Conservation (phyloP, 2,113 vertebrate species). For the Ailurus styani region DNA sequence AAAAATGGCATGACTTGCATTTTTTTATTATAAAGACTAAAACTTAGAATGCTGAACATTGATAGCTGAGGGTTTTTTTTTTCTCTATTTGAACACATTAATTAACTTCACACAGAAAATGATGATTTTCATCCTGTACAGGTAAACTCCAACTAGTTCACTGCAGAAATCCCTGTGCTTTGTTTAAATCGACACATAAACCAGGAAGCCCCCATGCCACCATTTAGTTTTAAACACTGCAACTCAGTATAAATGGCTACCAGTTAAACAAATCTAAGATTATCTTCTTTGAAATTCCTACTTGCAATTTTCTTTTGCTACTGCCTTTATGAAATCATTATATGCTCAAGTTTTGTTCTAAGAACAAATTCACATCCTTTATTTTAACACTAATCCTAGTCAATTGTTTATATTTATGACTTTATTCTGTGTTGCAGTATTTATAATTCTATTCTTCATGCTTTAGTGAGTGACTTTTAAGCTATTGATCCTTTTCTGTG, state of each 20-base stretch:
- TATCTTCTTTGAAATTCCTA: neutral
- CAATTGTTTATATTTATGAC: neutral
- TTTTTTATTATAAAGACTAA: neutral
- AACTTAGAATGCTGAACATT: neutral
- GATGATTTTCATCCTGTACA: neutral
- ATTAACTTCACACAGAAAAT: neutral
- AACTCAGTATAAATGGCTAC: neutral
- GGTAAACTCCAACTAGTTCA: neutral
- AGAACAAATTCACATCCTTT: neutral
- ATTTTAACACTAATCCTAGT: neutral
- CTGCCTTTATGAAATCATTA: conserved; percentile 10
- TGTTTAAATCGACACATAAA: neutral
- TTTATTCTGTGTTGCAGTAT: neutral
- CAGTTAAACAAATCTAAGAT: neutral
- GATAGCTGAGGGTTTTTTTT: neutral
- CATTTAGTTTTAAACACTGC: neutral
- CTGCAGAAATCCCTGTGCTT: neutral
- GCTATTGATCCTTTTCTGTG: conserved; percentile 2
- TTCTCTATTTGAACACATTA: neutral
- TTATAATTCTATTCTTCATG: neutral
- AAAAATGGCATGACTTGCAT: neutral
- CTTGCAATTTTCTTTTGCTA: neutral
- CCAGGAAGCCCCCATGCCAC: neutral
- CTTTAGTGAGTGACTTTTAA: conserved; percentile 21
- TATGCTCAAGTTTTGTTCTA: neutral